Base-by-base conservation (phyloP, 2,113 vertebrate species). In the Pterophyllum scalare region DNA sequence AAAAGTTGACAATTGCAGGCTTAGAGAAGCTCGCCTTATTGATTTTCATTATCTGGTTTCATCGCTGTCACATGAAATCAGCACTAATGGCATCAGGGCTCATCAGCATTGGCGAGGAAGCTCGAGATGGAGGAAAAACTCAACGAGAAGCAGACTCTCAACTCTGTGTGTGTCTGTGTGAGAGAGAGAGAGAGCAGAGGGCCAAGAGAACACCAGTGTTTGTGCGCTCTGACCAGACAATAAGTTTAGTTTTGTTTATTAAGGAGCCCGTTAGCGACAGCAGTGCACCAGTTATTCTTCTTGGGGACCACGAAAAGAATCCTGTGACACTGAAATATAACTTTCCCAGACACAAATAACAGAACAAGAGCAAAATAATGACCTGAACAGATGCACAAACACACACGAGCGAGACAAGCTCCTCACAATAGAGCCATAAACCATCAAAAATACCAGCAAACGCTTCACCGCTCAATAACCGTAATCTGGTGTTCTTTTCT, bases 41-140 rank as follows among this genome's bases (percentile, higher is more conserved):
- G 92, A 94, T 94, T 93, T 92, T 86, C 80, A 93, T 92, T 88
- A 93, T 92, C 89, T 3, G 19, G 86, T 91, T 90, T 91, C 92
- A 93, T 89, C 67, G 46, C 89, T 91, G 91, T 92, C 91, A 80
- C 80, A 88, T 91, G 83, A 84, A 81, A 93, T 94, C 90, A 89
- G 77, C 87, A 79, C 75, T 93, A 89, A 94, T 91, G 83, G 52
- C 86, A 87, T 93, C 93, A 90, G 60, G 67, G 65, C 79, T 88
- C 87, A 92, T 94, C 85, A 90, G 84, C 78, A 82, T 79, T 80
- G 84, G 82, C 67, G n/a, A 5, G 22, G 52, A 89, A 61, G 64
- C 76, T 61, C 20, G 11, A 35, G 60, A 49, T 56, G 9, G 3
- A 83, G 59, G 59, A 75, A 75, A 54, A 84, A 65, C 75, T 77